Evolutionary conservation across 2,888 invertebrate species (phyloP).

Genomic region (Acrobeloides nanus): DNA sequence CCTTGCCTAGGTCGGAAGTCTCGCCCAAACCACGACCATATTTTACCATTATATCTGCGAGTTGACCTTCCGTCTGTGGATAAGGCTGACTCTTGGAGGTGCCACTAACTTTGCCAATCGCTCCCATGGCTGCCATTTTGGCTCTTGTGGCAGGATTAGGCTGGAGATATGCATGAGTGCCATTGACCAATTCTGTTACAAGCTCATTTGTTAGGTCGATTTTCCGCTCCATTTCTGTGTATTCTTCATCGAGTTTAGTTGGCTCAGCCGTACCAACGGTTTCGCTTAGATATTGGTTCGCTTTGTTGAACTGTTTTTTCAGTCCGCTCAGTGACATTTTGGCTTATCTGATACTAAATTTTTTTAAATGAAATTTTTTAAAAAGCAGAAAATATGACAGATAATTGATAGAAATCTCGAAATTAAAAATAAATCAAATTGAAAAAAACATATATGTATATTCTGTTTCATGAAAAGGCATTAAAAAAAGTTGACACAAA

Average conservation of each 20-base stretch:
- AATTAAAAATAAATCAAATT: too few species aligned
- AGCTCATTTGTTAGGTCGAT: constrained; percentile 93
- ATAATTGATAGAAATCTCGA: too few species aligned
- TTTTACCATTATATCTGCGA: constrained; percentile 90
- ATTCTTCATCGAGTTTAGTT: constrained; percentile 95
- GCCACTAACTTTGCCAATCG: constrained; percentile 82
- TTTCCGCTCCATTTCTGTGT: constrained; percentile 99
- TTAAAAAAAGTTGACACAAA: too few species aligned
- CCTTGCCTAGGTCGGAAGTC: constrained; percentile 71
- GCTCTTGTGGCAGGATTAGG: constrained; percentile 78
- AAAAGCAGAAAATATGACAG: too few species aligned
- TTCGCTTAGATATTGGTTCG: constrained; percentile 99
- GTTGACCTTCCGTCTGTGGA: constrained; percentile 93
- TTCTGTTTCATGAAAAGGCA: too few species aligned
- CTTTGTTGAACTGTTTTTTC: constrained; percentile 98
- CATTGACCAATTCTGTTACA: constrained; percentile 87
- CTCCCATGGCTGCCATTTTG: constrained; percentile 58
- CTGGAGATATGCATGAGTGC: constrained; percentile 96
- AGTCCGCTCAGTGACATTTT: constrained; percentile 94
- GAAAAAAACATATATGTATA: too few species aligned
- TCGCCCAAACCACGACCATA: constrained; percentile 93
- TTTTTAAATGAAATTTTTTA: too few species aligned
- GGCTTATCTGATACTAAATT: too few species aligned
- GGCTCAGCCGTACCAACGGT: constrained; percentile 99
- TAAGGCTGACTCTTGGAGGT: constrained; percentile 73